A percentile compares a stretch with the other conserved stretches of the same genome.
phyloP scores from a whole-genome alignment of 2,113 vertebrate genomes.

The Cyprinus carpio region DNA sequence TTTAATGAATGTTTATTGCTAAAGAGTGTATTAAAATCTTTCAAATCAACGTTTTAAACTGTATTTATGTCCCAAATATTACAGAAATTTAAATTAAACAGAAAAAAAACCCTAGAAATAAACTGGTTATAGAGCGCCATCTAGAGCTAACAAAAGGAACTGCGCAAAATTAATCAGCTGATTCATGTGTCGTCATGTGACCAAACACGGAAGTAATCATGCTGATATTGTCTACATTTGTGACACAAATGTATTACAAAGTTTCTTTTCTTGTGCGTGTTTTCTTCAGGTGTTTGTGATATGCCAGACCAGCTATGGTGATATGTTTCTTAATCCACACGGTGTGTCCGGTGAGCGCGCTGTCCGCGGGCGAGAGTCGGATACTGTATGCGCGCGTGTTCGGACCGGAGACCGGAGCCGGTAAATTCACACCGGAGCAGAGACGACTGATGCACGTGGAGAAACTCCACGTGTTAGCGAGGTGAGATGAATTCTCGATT shows the following conservation, averaged over 20 bases:
- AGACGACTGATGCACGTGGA: slow-evolving; percentile 68
- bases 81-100: not conserved
- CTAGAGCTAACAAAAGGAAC: slow-evolving; percentile 17
- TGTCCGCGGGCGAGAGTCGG: slow-evolving; percentile 68
- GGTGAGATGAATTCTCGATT: slow-evolving; percentile 54
- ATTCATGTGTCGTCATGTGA: slow-evolving; percentile 49
- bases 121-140: slow-evolving; percentile 6
- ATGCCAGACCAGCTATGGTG: slow-evolving; percentile 65
- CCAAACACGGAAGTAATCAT: slow-evolving; percentile 47
- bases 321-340: slow-evolving; percentile 77
- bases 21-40: not conserved
- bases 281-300: not conserved
- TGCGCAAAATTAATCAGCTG: too few relatives aligned
- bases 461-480: slow-evolving; percentile 63
- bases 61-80: not conserved
- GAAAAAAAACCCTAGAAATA: not conserved
- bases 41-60: not conserved
- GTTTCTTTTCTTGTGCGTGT: not conserved
- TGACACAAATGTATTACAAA: not conserved
- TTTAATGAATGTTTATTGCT: not conserved
- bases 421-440: slow-evolving; percentile 60
- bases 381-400: slow-evolving; percentile 74
- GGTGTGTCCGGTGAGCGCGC: slow-evolving; percentile 65
- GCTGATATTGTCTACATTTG: not conserved
- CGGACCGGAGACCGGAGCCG: slow-evolving; percentile 62